Percentiles rank a stretch among this genome's conserved stretches.
phyloP scores from a whole-genome alignment of 2,888 invertebrate species.

The Limnephilus rhombicus region DNA sequence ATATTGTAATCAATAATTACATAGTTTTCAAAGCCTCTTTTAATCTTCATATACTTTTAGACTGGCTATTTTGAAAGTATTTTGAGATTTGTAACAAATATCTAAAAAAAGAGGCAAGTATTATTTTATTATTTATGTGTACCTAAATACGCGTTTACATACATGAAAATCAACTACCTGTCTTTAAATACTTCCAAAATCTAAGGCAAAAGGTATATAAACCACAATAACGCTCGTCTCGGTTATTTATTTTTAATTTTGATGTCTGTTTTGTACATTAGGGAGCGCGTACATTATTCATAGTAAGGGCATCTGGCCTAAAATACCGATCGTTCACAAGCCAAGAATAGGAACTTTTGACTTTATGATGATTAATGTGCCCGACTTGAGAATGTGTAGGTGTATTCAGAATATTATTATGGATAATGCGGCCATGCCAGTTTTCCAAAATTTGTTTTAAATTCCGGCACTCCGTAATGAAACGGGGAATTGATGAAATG shows the following conservation, averaged over 20 bases:
- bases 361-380: slow-evolving; percentile 62
- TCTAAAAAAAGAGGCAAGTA: too few species aligned
- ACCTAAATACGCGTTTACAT: too few species aligned
- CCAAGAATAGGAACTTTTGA: slow-evolving; percentile 55
- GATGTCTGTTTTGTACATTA: slow-evolving; percentile 44
- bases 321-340: slow-evolving; percentile 55
- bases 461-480: slow-evolving; percentile 46
- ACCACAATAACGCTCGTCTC: slow-evolving; percentile 20
- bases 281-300: slow-evolving; percentile 16
- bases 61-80: too few species aligned
- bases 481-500: slow-evolving; percentile 40
- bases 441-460: slow-evolving; percentile 42
- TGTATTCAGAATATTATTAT: neutral
- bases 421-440: slow-evolving; percentile 27
- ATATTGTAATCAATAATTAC: too few species aligned
- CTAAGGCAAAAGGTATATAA: neutral
- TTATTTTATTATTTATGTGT: too few species aligned
- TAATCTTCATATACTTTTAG: too few species aligned
- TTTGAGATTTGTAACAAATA: too few species aligned
- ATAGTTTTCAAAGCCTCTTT: too few species aligned
- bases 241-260: slow-evolving; percentile 45
- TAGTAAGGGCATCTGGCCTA: slow-evolving; percentile 30
- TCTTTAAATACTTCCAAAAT: neutral
- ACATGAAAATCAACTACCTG: too few species aligned
- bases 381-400: slow-evolving; percentile 24